Conservation (phyloP, 2,888 invertebrate species). For the Chesias legatella region DNA sequence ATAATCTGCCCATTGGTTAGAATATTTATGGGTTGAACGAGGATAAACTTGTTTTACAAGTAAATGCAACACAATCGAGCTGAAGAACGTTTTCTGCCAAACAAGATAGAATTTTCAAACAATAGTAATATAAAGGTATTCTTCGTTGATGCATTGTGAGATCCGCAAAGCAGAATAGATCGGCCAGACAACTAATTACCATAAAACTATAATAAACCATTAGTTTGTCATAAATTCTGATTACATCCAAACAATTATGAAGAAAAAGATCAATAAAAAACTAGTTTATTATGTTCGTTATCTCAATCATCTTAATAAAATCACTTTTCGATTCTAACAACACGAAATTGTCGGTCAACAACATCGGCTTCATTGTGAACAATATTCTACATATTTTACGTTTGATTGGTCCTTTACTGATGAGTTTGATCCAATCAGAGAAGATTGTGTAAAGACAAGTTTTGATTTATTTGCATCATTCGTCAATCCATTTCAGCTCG, state of each 20-base stretch:
- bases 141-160: neutral
- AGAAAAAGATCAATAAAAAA: constrained; percentile 43
- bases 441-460: constrained; percentile 5
- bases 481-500: too few species aligned
- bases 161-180: constrained; percentile 3
- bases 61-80: too few species aligned
- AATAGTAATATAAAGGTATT: too few species aligned
- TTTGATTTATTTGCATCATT: too few species aligned
- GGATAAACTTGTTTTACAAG: too few species aligned
- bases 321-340: constrained; percentile 31
- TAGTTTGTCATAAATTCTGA: constrained; percentile 37
- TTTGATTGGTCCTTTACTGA: constrained; percentile 29
- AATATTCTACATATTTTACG: constrained; percentile 27
- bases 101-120: too few species aligned
- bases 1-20: too few species aligned
- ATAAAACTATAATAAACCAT: constrained; percentile 29
- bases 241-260: constrained; percentile 38
- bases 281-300: constrained; percentile 37
- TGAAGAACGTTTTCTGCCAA: too few species aligned
- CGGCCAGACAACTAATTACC: constrained; percentile 15
- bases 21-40: too few species aligned
- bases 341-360: constrained; percentile 29
- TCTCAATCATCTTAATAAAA: constrained; percentile 34
- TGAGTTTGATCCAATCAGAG: constrained; percentile 27
- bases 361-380: constrained; percentile 28